Conservation (phyloP, 2,888 invertebrate genomes). For the Nesidiocoris tenuis region DNA sequence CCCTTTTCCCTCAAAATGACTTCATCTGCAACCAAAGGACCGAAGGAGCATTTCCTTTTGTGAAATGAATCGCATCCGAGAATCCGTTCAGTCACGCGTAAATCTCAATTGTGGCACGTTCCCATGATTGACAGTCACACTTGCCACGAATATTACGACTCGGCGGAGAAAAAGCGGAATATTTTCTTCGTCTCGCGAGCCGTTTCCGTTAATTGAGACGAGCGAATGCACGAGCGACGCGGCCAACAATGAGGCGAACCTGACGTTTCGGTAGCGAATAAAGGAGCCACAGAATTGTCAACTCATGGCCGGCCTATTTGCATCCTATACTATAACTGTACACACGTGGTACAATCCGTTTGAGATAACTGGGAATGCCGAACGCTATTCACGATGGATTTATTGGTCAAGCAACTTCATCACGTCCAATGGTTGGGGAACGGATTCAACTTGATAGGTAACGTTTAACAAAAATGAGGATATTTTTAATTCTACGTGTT, state of each 20-base stretch:
- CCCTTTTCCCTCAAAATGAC: no score
- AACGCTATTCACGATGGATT: no score
- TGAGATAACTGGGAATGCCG: conserved; percentile 25
- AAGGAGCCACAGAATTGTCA: conserved; percentile 30
- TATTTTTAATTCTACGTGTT: no score
- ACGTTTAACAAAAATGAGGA: no score
- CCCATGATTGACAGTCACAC: conserved; percentile 28
- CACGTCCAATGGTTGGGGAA: no score
- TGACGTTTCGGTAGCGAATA: conserved; percentile 8
- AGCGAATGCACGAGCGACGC: conserved; percentile 31
- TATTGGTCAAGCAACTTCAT: no score
- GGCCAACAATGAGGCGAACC: conserved; percentile 14
- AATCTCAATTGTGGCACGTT: conserved; percentile 21
- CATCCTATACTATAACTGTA: conserved; percentile 37
- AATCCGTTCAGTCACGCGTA: conserved; percentile 28
- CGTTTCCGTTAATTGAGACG: conserved; percentile 37
- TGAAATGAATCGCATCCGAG: not conserved
- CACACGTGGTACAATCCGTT: conserved; percentile 25
- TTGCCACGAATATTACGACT: conserved; percentile 34
- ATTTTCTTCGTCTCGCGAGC: conserved; percentile 25
- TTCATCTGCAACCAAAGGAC: no score
- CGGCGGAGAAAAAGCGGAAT: conserved; percentile 28
- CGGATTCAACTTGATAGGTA: no score
- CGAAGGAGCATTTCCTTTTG: no score
- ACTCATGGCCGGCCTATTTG: conserved; percentile 37